Conservation (phyloP, 2,888 invertebrate species). For the Chrysomela aeneicollis region DNA sequence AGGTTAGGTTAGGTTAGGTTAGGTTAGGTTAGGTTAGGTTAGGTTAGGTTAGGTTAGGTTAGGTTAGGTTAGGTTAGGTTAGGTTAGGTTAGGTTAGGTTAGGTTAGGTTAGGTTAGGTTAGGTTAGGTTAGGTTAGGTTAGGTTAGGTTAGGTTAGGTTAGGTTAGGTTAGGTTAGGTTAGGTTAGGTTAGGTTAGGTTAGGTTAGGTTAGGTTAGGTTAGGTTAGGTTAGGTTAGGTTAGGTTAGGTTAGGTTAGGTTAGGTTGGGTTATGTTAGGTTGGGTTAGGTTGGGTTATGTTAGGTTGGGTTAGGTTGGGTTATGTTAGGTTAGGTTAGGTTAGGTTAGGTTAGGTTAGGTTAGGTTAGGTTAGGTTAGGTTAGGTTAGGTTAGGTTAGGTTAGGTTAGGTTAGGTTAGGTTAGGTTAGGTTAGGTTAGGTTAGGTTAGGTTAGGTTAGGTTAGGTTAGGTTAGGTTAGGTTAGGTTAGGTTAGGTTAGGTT, state of each 20-base stretch:
- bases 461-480: not conserved
- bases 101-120: too few species aligned
- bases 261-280: constrained; percentile 1
- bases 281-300: not conserved
- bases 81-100: too few species aligned
- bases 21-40: too few species aligned
- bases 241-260: not conserved
- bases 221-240: not conserved
- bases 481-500: constrained; percentile 17
- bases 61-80: too few species aligned
- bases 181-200: too few species aligned
- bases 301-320: constrained; percentile 3
- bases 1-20: too few species aligned
- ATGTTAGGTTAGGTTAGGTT: not conserved
- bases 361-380: not conserved
- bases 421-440: not conserved
- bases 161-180: too few species aligned
- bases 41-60: too few species aligned
- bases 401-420: not conserved
- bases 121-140: too few species aligned
- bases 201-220: constrained; percentile 32
- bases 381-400: not conserved
- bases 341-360: constrained; percentile 4
- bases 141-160: too few species aligned
- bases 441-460: not conserved